Evolutionary conservation across 35 echinoderm and acorn worm species (phyloP).

Genomic region (Heliocidaris tuberculata): DNA sequence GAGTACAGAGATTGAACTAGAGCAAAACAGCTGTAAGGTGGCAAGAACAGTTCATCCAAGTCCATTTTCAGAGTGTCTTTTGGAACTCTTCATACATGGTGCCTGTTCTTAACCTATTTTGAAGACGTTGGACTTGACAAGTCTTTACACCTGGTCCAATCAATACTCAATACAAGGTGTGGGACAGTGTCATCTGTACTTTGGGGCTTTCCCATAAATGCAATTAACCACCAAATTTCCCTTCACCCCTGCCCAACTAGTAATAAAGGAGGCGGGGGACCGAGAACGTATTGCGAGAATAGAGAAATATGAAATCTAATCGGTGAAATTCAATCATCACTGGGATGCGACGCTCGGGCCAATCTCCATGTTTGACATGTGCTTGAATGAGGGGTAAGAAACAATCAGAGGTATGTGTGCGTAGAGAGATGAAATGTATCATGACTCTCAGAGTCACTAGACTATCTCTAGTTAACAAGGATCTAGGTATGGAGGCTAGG

Average conservation of each 20-base stretch:
- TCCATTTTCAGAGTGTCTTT: not conserved
- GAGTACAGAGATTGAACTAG: not conserved
- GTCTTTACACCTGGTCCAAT: slow-evolving; percentile 9
- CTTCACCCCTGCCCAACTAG: not conserved
- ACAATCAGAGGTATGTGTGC: slow-evolving; percentile 5
- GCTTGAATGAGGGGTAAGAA: slow-evolving; percentile 16
- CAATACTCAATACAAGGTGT: not conserved
- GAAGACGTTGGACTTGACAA: not conserved
- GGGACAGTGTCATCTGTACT: not conserved
- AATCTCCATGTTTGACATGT: slow-evolving; percentile 10
- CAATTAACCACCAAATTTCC: slow-evolving; percentile 7
- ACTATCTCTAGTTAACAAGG: not conserved
- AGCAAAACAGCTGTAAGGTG: not conserved
- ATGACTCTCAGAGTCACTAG: not conserved
- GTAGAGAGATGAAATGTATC: slow-evolving; percentile 3
- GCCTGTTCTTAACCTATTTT: not conserved
- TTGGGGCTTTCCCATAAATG: not conserved
- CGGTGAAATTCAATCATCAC: slow-evolving; percentile 9
- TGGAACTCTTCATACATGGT: not conserved
- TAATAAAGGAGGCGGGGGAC: slow-evolving; percentile 14
- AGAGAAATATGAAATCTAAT: slow-evolving; percentile 13
- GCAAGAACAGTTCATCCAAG: not conserved
- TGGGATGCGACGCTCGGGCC: not conserved
- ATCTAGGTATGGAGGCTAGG: not conserved
- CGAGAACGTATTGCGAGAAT: not conserved